phyloP scores from a whole-genome alignment of 2,113 vertebrate species.

The Aphyosemion australe region DNA sequence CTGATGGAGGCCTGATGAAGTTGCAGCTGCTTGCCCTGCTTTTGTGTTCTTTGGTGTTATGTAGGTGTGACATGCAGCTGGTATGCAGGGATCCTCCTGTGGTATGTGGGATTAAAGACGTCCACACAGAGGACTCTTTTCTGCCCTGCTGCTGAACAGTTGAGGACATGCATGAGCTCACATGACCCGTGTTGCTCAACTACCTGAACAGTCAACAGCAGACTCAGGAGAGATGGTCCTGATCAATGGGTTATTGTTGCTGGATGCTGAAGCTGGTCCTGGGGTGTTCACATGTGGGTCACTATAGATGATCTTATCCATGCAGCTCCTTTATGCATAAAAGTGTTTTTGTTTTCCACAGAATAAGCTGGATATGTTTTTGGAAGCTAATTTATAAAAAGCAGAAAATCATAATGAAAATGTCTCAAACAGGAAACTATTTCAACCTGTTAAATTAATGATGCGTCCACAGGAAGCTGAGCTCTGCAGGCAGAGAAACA shows the following conservation, averaged over 20 bases:
- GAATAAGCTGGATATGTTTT: no score
- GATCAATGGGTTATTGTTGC: constrained; percentile 48
- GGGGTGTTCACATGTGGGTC: no score
- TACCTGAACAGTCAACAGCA: constrained; percentile 1
- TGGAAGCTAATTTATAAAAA: no score
- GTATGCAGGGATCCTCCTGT: constrained; percentile 51
- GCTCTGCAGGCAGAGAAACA: no score
- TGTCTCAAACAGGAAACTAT: no score
- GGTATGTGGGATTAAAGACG: constrained; percentile 52
- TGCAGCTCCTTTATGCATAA: background rate
- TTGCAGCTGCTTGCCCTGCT: background rate
- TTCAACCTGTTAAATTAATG: no score
- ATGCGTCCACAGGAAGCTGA: no score
- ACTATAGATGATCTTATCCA: rapidly evolving
- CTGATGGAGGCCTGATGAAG: no score
- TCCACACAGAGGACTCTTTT: constrained; percentile 60
- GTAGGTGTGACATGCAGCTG: constrained; percentile 47
- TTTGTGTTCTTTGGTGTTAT: constrained; percentile 21
- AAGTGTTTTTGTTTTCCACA: no score
- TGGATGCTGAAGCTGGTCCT: no score
- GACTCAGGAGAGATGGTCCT: constrained; percentile 2
- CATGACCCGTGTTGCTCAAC: background rate
- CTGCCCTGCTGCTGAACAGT: constrained; percentile 8
- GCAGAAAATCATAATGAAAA: no score
- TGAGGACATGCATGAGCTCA: constrained; percentile 35